Base-by-base conservation (phyloP, 2,888 invertebrate genomes). In the Drosophila nr. fundita region DNA sequence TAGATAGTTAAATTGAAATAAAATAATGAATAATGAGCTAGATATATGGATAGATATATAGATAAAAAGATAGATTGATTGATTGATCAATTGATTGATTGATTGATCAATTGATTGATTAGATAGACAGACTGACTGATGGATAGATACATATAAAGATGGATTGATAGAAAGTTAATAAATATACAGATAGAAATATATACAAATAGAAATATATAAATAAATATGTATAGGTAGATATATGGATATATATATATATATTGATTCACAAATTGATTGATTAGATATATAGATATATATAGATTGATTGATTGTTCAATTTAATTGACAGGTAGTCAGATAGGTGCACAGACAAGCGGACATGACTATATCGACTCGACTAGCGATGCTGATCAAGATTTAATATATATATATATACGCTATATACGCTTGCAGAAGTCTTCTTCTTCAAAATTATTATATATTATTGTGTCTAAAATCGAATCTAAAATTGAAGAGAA, bases 1-100 rank as follows among this genome's bases (percentile, higher is more conserved):
- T 38, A 4, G 2, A 38, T 18, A 7, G 24, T 24, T 24, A 18
- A 8, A 18, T 3, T 8, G 2, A 38, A 4, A 18, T 4, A 4
- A 8, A 18, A 2, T 5, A 11, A 11, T 5, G 11, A n/a, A 40
- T 5, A 0, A 0, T 6, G 1, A 42, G 8, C 38, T 6, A 15
- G 6, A 36, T 7, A 7, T 8, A 18, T 7, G 15, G 18, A 15
- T 36, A 34, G 13, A 34, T 34, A 18, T 5, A 36, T 36, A 7
- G 2, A 36, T 7, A 18, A 18, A 18, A 15, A 18, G 2, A 18
- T 36, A 18, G 7, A 18, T 36, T 36, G 36, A 21, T 42, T 21
- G 42, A 21, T 13, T 13, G 13, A 13, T 45, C 1, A 7, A 2
- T 21, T 13, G 42, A 42, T 42, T 21, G 21, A 21, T 13, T 13